Base-by-base conservation (phyloP, 2,113 vertebrate species). In the Oxyura jamaicensis region DNA sequence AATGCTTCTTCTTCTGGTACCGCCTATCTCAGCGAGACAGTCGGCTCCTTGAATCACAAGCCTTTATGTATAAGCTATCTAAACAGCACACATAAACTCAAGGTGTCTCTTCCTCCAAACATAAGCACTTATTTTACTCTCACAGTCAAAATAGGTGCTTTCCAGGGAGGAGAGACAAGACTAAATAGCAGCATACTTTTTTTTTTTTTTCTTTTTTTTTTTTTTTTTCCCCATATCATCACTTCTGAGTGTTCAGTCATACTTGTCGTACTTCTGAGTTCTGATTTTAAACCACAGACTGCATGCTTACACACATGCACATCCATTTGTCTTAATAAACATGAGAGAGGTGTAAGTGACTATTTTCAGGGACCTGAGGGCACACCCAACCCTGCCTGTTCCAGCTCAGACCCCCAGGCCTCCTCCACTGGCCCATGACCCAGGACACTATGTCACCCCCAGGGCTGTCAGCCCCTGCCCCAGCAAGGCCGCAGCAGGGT, bases 11-110 rank as follows among this genome's bases (percentile, higher is more conserved):
- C 86, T 93, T 87, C 73, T 91, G 60, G 83, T 48, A 22, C 35
- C 86, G 73, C 90, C 76, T 95, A 96, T 95, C 95, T 95, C 80
- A 86, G 73, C 83, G 36, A 93, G 73, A 68, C 85, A 94, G 90
- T 41, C 23, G 68, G 77, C 50, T 84, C 80, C 73, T 92, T 73
- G 83, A 88, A 86, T 91, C 95, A 81, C 59, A 56, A 31, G 73
- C 92, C 91, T 96, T 97, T 56, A 88, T 88, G 73, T 81, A 48
- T 75, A 55, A 88, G 69, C 92, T 94, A 75, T 95, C 95, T 88
- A 66, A 93, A 79, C 71, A 90, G 77, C 76, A 94, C 77, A 79
- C 58, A 28, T 17, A 69, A 62, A 84, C 85, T 93, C 83, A 58
- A 88, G 44, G 58, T 91, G 69, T 90, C 65, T 91, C 82, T 90